These are phyloP conservation scores for Mohoua ochrocephala DNA, from an alignment of 2,113 vertebrate genomes.

Conservation along the genomic window DNA sequence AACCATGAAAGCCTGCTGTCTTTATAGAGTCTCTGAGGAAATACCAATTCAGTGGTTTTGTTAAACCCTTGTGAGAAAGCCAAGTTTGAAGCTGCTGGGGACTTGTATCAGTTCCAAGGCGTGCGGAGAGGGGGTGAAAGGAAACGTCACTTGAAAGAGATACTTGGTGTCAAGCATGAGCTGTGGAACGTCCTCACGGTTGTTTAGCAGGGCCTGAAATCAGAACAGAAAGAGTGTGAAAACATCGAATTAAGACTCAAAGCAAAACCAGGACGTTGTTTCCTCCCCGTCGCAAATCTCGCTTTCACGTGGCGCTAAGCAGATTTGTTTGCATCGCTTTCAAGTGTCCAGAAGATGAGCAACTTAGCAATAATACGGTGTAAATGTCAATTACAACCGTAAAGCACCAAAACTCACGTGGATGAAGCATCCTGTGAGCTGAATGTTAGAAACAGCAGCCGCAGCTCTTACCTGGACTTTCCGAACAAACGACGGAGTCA, in stretches of 20 bases:
- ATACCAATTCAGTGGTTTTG: background rate
- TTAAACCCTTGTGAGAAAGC: conserved; percentile 87
- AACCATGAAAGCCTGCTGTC: background rate
- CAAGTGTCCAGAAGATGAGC: background rate
- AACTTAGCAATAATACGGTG: background rate
- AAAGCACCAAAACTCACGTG: background rate
- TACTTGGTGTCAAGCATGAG: conserved; percentile 89
- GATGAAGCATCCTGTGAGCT: background rate
- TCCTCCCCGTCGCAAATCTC: background rate
- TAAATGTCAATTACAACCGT: background rate
- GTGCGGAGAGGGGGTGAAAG: conserved; percentile 83
- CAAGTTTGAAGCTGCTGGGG: conserved; percentile 88
- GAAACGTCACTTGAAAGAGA: conserved; percentile 93
- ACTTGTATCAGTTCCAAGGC: conserved; percentile 90
- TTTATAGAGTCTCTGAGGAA: background rate
- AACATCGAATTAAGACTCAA: background rate
- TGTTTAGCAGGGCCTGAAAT: conserved; percentile 82
- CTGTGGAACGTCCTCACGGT: conserved; percentile 80
- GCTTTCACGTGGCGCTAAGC: background rate
- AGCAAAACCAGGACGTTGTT: background rate
- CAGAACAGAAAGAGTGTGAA: conserved; percentile 15
- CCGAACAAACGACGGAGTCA: conserved; percentile 88
- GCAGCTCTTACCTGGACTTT: conserved; percentile 87
- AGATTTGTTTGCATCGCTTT: background rate
- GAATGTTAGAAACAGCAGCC: background rate